Evolutionary conservation across 2,113 vertebrate species (phyloP), one percentile per base, ranked within the genome.

Genomic region (Eretmochelys imbricata): DNA sequence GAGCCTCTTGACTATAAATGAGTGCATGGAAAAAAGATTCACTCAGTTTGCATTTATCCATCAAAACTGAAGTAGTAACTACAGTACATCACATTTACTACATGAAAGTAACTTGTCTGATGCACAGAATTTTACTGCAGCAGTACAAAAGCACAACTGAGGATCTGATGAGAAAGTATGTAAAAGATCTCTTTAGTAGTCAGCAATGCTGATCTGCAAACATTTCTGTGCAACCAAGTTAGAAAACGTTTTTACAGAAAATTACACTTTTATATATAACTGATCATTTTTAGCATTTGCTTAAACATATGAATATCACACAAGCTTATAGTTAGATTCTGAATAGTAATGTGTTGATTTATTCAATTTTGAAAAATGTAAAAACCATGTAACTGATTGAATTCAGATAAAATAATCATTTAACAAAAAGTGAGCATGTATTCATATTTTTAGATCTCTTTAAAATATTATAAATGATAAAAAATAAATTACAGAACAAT

Each of bases 131-230:
- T 98, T 98, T 97, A 98, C 95, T 98, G 98, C 98, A 98, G 98
- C 91, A 50, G 98, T 95, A 98, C 14, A 91, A 88, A 98, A 98
- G 97, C 92, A 79, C 95, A 98, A 98, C 96, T 97, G 82, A 98
- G 90, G 96, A 96, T 96, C 91, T 5, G 55, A 98, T 94, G 97
- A 95, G 84, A 87, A 93, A 81, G 84, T 96, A 92, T 85, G 93
- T 91, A 94, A 96, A 89, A 90, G 91, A 91, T 91, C 69, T 93
- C 95, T 95, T 95, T 96, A 97, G 97, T 98, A 96, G 89, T 98
- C 96, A 98, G 98, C 98, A 98, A 98, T 98, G 98, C 98, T 98
- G 98, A 98, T 98, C 98, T 98, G 98, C 98, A 98, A 98, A 98
- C 95, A 97, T 93, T 98, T 98, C 98, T 98, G 98, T 98, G 97